Conservation (phyloP, 2,113 vertebrate species). For the Garra rufa region DNA sequence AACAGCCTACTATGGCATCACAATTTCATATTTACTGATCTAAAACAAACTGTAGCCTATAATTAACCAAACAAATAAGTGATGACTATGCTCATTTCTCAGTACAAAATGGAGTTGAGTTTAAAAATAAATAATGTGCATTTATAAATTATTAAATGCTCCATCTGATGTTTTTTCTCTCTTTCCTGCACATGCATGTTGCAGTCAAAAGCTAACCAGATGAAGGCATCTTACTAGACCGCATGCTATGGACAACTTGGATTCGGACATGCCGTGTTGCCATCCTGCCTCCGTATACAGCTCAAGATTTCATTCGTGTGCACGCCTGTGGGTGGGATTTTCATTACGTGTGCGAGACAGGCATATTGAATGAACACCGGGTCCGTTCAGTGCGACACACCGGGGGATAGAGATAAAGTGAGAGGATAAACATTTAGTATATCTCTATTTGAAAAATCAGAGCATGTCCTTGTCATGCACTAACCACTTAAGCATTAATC, state of each 20-base stretch:
- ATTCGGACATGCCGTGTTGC: slow-evolving; percentile 18
- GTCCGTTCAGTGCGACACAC: slow-evolving; percentile 28
- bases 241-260: neutral
- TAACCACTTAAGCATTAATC: neutral
- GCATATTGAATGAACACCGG: slow-evolving; percentile 48
- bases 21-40: neutral
- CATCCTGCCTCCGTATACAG: slow-evolving; percentile 1
- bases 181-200: neutral
- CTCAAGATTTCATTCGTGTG: slow-evolving; percentile 9
- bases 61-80: neutral
- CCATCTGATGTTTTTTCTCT: neutral
- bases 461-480: neutral
- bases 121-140: neutral
- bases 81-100: neutral
- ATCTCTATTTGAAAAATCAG: neutral
- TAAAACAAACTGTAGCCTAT: neutral
- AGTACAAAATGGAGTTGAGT: neutral
- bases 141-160: neutral
- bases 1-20: neutral
- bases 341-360: slow-evolving; percentile 47
- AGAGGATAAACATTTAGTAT: slow-evolving; percentile 12
- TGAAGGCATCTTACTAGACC: neutral
- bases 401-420: slow-evolving; percentile 20
- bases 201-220: neutral
- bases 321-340: slow-evolving; percentile 54